A percentile compares a stretch with the other conserved stretches of the same genome.
These are phyloP conservation scores for Acleris laterana DNA, from an alignment of 2,888 invertebrate species.

Conservation along the genomic window DNA sequence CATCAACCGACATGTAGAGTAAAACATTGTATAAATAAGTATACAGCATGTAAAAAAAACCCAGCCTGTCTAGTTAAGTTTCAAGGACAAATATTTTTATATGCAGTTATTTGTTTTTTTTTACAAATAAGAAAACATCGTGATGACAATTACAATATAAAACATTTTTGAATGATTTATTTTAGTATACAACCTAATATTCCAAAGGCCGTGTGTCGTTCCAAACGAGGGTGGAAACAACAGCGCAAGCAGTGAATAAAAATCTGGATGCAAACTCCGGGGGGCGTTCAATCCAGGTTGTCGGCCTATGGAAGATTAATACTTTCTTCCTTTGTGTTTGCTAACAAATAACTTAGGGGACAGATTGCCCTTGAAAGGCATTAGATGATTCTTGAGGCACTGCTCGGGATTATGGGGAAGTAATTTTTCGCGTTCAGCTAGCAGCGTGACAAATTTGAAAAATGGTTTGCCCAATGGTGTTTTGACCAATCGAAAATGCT, in stretches of 20 bases:
- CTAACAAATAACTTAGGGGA: constrained; percentile 62
- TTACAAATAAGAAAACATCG: too few relatives aligned
- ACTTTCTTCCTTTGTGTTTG: constrained; percentile 71
- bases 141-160: too few relatives aligned
- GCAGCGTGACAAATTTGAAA: constrained; percentile 21
- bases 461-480: neutral
- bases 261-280: constrained; percentile 75
- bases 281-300: constrained; percentile 64
- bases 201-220: constrained; percentile 22
- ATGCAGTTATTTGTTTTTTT: too few relatives aligned
- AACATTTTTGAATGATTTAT: too few relatives aligned
- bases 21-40: too few relatives aligned
- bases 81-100: too few relatives aligned
- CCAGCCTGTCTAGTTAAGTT: too few relatives aligned
- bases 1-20: too few relatives aligned
- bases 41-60: too few relatives aligned
- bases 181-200: too few relatives aligned
- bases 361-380: constrained; percentile 46
- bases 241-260: constrained; percentile 44
- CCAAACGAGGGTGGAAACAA: constrained; percentile 38
- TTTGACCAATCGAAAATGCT: neutral
- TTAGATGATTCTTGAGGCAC: constrained; percentile 57
- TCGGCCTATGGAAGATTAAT: constrained; percentile 78
- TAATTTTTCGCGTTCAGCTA: constrained; percentile 29
- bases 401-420: constrained; percentile 55